Conservation (phyloP, 2,797 vertebrate genomes). For the Aselliscus stoliczkanus region DNA sequence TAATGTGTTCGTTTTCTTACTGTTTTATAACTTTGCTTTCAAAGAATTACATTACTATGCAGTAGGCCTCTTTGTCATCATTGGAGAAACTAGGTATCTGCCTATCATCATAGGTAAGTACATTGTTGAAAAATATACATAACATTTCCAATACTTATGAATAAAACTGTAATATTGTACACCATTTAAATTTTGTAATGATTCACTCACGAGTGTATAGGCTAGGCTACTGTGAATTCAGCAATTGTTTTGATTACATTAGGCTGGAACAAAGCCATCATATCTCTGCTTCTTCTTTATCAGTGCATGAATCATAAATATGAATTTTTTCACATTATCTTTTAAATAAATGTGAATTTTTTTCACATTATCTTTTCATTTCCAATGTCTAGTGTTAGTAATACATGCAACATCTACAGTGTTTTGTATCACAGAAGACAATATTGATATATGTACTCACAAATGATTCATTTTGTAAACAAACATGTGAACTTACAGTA, state of each 20-base stretch:
- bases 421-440: not conserved
- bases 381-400: too few species aligned
- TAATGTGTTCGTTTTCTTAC: not conserved
- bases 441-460: not conserved
- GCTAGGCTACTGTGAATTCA: not conserved
- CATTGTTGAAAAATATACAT: not conserved
- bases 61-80: not conserved
- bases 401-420: not conserved
- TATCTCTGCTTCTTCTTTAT: not conserved
- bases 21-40: not conserved
- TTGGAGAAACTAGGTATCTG: not conserved
- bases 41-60: not conserved
- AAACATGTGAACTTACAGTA: not conserved
- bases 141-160: too few species aligned
- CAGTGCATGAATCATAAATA: too few species aligned
- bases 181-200: too few species aligned
- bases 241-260: not conserved
- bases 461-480: not conserved
- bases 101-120: not conserved
- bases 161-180: too few species aligned
- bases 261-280: not conserved
- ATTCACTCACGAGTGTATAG: not conserved
- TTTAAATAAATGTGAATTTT: too few species aligned
- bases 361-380: too few species aligned
- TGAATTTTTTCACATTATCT: too few species aligned